Conservation (phyloP, 2,113 vertebrate species). For the Saguinus imperator region DNA sequence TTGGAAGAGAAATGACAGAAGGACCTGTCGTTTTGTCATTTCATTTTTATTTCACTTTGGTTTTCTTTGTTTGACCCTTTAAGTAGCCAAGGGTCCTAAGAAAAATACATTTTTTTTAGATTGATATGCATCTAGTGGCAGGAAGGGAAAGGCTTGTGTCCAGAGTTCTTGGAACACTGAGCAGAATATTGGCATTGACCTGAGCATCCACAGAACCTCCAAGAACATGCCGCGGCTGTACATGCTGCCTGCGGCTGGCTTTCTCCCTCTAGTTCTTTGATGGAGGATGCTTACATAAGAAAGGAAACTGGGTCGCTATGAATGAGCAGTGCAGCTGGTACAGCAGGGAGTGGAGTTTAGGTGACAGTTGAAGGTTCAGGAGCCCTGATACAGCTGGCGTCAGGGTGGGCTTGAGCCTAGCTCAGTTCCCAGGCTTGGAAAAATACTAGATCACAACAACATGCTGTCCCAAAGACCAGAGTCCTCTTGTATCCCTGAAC, state of each 20-base stretch:
- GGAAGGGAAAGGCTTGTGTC: background rate
- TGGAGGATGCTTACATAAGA: constrained; percentile 70
- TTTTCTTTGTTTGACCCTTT: background rate
- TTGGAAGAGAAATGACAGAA: background rate
- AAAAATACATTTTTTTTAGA: background rate
- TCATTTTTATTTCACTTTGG: background rate
- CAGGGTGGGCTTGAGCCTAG: background rate
- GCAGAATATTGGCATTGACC: background rate
- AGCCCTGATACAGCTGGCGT: constrained; percentile 13
- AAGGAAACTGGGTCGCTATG: constrained; percentile 67
- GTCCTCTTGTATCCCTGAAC: constrained; percentile 17
- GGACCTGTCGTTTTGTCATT: background rate
- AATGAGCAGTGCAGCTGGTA: constrained; percentile 67
- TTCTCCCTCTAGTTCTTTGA: constrained; percentile 24
- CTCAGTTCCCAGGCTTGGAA: constrained; percentile 1
- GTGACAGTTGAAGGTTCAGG: constrained; percentile 64
- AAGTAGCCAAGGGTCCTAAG: background rate
- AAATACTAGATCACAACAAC: constrained; percentile 44
- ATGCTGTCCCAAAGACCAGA: constrained; percentile 4
- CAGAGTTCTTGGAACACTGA: constrained; percentile 41
- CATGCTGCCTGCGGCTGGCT: background rate
- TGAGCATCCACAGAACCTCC: constrained; percentile 1
- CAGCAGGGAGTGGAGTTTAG: constrained; percentile 26
- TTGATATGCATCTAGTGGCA: background rate
- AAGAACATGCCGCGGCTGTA: constrained; percentile 7